A percentile compares a stretch with the other conserved stretches of the same genome.
phyloP scores from a whole-genome alignment of 2,888 invertebrate species.

The Biston betularia region DNA sequence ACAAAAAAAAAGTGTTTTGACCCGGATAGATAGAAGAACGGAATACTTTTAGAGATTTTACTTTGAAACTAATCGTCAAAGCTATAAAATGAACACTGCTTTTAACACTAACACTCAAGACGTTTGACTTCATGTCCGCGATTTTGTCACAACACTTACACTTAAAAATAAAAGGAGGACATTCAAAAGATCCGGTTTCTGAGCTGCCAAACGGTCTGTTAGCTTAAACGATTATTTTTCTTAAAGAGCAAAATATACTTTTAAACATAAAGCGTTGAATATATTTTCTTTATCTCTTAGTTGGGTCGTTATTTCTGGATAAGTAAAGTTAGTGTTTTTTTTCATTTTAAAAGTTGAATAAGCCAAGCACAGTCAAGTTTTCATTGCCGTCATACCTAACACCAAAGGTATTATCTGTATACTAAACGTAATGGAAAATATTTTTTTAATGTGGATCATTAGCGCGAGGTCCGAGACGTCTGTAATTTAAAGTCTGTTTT shows the following conservation, averaged over 20 bases:
- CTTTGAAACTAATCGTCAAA: slow-evolving; percentile 26
- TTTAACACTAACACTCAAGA: slow-evolving; percentile 21
- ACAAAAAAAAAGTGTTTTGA: slow-evolving; percentile 58
- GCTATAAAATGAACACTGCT: slow-evolving; percentile 27
- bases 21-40: slow-evolving; percentile 60
- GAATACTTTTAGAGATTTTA: slow-evolving; percentile 41
- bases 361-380: slow-evolving; percentile 50
- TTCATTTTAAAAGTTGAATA: too few relatives aligned
- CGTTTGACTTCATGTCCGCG: slow-evolving; percentile 41
- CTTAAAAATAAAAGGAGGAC: slow-evolving; percentile 59
- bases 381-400: slow-evolving; percentile 59
- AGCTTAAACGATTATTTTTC: slow-evolving; percentile 57
- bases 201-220: slow-evolving; percentile 57
- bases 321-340: too few relatives aligned
- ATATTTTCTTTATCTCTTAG: slow-evolving; percentile 26
- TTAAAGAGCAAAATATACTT: slow-evolving; percentile 24
- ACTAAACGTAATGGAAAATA: slow-evolving; percentile 76
- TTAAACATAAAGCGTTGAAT: slow-evolving; percentile 19
- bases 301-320: slow-evolving; percentile 47
- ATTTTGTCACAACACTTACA: slow-evolving; percentile 38
- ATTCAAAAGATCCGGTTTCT: slow-evolving; percentile 64
- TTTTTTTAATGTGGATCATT: slow-evolving; percentile 83
- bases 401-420: slow-evolving; percentile 67
- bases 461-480: slow-evolving; percentile 75
- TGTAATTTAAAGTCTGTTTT: slow-evolving; percentile 81